Evolutionary conservation across 1,140 invertebrate genomes (phyloP), one percentile per base, ranked within the genome.

Genomic region (Tetramorium parvispinum): DNA sequence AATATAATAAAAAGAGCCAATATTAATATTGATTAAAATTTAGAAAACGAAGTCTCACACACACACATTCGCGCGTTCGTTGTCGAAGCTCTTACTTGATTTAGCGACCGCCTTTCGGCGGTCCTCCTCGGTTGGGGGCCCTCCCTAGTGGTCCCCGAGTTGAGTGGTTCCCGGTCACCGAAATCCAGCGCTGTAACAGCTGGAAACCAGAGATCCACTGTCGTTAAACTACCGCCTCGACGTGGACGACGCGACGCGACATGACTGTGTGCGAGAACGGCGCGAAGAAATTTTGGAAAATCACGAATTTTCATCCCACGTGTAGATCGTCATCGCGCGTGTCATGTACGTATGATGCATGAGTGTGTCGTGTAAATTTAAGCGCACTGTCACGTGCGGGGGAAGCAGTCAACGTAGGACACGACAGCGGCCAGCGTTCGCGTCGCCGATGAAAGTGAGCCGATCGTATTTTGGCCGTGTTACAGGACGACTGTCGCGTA

Each of bases 131-230:
- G 89, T 93, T 88, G 89, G 93, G 93, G 93, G 91, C 93, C 93
- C 93, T 91, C 90, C 90, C 87, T 90, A 89, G 91, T 91, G 93
- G 93, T 93, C 94, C 94, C 93, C 92, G 40, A 87, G 71, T 91
- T 68, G n/a, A n/a, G 59, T 87, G 68, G 86, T 75, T 87, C 87
- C 85, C 77, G 82, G 71, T 75, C 89, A 89, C 90, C 91, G 92
- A 94, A 94, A 94, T 89, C 87, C 85, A 70, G 93, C 94, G 93
- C 93, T 95, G 93, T 91, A 86, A 91, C 93, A 95, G 94, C 94
- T 95, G 88, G 13, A 93, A 93, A 91, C 85, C 43, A 89, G 73
- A 87, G 66, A 86, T 70, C 46, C 78, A 88, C 63, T 82, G 70
- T 85, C 51, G 88, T 91, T 91, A 91, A 90, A 77, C 70, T 21